phyloP scores from a whole-genome alignment of 2,888 invertebrate species.

The Cristatella mucedo region DNA sequence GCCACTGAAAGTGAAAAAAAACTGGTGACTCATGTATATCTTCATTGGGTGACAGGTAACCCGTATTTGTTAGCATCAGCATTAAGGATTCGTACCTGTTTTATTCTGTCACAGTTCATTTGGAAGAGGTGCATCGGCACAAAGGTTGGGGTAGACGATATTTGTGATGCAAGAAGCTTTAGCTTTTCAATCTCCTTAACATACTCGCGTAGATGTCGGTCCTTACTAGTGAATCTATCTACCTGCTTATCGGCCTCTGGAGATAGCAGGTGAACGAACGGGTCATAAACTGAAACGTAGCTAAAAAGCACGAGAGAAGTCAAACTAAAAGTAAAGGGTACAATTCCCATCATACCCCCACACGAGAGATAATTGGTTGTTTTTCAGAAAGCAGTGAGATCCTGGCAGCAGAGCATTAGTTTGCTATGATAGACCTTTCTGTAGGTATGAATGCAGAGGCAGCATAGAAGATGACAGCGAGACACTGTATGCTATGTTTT shows the following conservation, averaged over 20 bases:
- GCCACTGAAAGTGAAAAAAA: conserved; percentile 19
- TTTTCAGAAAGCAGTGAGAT: too few relatives aligned
- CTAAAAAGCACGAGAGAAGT: too few relatives aligned
- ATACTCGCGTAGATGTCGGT: conserved; percentile 28
- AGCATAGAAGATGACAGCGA: too few relatives aligned
- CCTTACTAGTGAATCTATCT: conserved; percentile 26
- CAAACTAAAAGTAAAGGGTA: too few relatives aligned
- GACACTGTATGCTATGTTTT: too few relatives aligned
- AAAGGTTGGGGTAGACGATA: conserved; percentile 28
- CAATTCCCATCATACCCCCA: too few relatives aligned
- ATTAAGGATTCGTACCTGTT: conserved; percentile 21
- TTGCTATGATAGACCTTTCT: too few relatives aligned
- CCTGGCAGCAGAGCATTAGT: too few relatives aligned
- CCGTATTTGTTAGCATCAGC: not conserved
- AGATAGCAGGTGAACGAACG: conserved; percentile 27
- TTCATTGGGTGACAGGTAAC: too few relatives aligned
- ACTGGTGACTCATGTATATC: too few relatives aligned
- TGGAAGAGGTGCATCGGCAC: conserved; percentile 35
- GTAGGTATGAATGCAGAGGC: too few relatives aligned
- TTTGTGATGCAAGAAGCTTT: conserved; percentile 24
- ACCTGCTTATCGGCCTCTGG: conserved; percentile 23
- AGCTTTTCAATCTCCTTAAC: conserved; percentile 28
- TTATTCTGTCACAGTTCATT: conserved; percentile 28
- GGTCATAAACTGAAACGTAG: conserved; percentile 26
- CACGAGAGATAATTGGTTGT: too few relatives aligned